A percentile compares a stretch with the other conserved stretches of the same genome.
These are phyloP conservation scores for Drosophila koepferae DNA, from an alignment of 2,888 invertebrate species.

Conservation along the genomic window DNA sequence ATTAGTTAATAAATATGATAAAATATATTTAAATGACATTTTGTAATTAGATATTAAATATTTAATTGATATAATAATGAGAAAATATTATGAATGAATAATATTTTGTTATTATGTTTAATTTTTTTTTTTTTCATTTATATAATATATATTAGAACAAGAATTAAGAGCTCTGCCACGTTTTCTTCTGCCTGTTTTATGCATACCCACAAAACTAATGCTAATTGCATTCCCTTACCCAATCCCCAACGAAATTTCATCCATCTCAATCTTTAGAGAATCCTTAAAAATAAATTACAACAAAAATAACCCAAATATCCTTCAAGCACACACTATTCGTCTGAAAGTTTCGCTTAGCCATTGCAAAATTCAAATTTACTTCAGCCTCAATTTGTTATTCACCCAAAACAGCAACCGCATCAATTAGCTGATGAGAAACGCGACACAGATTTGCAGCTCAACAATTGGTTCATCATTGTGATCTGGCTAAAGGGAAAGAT, in stretches of 20 bases:
- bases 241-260: background rate
- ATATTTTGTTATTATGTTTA: too few species aligned
- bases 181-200: too few species aligned
- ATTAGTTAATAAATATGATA: background rate
- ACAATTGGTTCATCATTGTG: slow-evolving; percentile 34
- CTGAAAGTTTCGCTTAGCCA: background rate
- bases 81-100: background rate
- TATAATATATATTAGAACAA: background rate
- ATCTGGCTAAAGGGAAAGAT: slow-evolving; percentile 17
- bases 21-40: background rate
- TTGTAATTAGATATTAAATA: background rate
- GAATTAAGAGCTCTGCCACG: background rate
- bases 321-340: background rate
- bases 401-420: background rate
- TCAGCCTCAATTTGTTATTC: background rate
- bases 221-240: background rate
- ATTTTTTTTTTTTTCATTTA: too few species aligned
- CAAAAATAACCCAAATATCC: too few species aligned
- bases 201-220: too few species aligned
- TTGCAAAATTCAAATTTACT: background rate
- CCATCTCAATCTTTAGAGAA: too few species aligned
- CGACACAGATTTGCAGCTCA: slow-evolving; percentile 22
- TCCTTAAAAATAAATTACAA: background rate
- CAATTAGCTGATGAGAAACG: slow-evolving; percentile 47
- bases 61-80: background rate